Evolutionary conservation across 2,888 invertebrate species (phyloP), one percentile per base, ranked within the genome.

Genomic region (Acrobeloides nanus): DNA sequence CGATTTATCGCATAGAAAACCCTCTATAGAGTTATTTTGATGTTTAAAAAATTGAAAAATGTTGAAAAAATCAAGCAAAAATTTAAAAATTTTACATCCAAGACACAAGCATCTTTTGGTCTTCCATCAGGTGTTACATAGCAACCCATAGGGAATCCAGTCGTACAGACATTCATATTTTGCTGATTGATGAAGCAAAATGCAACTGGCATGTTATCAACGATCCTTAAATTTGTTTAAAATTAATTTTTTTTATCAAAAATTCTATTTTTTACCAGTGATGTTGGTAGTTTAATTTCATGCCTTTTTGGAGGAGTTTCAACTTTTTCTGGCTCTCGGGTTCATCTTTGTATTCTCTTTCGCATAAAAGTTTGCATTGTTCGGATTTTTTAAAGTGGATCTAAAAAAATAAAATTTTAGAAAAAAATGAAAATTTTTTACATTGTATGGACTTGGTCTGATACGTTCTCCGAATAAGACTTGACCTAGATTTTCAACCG

Each of bases 381-480:
- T 74, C 86, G 31, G 84, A 80, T 73, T 86, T 83, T 62, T 84
- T 77, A 75, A 93, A 95, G 62, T 83, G 81, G 32, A 83, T 74
- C 82, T 82, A 68, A 39, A 75, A 67, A 56, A 54, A 57, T 18
- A 43, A 44, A 44, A 2, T 35, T 23, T 31, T 15, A 41, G 20
- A 41, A 41, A 41, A 3, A 18, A 34, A 35, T 3, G 24, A 3
- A n/a, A 35, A 20, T 4, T 12, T 20, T 58, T 61, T 73, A 93
- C 84, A 76, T 84, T 82, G 72, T 95, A 97, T 0, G 85, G 86
- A 42, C 93, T 92, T 0, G 92, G 87, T 44, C 90, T 80, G 72
- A 97, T 95, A 68, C 97, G 81, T 78, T 97, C 95, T n/a, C 97
- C 97, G 75, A 97, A 95, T 0, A 97, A 87, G 31, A 97, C 93